Evolutionary conservation across 1,140 invertebrate genomes (phyloP).

Genomic region (honey bee (Apis mellifera)): DNA sequence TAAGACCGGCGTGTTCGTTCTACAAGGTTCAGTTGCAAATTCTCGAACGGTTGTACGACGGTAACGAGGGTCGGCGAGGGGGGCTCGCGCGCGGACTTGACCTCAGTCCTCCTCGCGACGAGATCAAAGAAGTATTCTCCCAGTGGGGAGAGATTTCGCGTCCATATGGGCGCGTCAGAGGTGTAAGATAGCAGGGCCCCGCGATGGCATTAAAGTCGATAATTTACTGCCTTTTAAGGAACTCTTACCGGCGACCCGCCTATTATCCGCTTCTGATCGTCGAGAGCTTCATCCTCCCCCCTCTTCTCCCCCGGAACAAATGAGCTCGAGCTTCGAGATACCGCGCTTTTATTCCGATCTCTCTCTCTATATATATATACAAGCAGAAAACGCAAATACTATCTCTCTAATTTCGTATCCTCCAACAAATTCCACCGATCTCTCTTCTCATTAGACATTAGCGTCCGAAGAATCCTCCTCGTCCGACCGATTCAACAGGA

Average conservation of each 20-base stretch:
- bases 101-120: constrained; percentile 36
- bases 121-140: constrained; percentile 47
- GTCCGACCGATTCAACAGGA: too few relatives aligned
- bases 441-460: not conserved
- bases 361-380: not conserved
- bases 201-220: constrained; percentile 55
- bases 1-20: not conserved
- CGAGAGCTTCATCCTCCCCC: constrained; percentile 30
- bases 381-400: not conserved
- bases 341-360: constrained; percentile 23
- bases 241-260: constrained; percentile 28
- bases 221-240: constrained; percentile 56
- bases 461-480: not conserved
- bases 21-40: not conserved
- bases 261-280: constrained; percentile 52
- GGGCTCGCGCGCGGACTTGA: constrained; percentile 28
- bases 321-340: constrained; percentile 41
- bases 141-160: constrained; percentile 47
- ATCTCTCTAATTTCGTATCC: not conserved
- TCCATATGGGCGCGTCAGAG: constrained; percentile 47
- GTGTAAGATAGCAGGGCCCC: constrained; percentile 47
- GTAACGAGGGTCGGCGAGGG: constrained; percentile 48
- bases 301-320: constrained; percentile 39
- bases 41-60: constrained; percentile 29
- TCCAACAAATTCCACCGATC: not conserved